Conservation (phyloP, 2,113 vertebrate species). For the Elgaria multicarinata region DNA sequence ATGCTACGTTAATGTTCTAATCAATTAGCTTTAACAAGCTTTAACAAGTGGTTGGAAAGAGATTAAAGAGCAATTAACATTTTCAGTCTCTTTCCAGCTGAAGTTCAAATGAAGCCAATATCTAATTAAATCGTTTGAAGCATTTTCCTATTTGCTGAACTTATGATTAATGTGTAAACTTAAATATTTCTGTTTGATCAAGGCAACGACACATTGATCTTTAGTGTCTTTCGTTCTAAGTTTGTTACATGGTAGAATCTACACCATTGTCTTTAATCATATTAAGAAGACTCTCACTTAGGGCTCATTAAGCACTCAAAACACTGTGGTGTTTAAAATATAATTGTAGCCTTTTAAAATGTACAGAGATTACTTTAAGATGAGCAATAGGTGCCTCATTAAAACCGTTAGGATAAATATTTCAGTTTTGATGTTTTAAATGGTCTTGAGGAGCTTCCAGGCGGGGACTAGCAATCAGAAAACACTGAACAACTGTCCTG, state of each 20-base stretch:
- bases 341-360: neutral
- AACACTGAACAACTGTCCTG: too few species aligned
- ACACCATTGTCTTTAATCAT: neutral
- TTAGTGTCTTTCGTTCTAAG: neutral
- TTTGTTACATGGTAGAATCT: too few species aligned
- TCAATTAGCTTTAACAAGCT: slow-evolving; percentile 23
- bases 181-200: neutral
- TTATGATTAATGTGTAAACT: neutral
- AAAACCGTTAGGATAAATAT: neutral
- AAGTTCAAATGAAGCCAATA: neutral
- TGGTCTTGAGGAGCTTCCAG: neutral
- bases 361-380: neutral
- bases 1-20: neutral
- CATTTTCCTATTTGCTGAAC: neutral
- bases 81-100: neutral
- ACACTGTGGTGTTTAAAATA: accelerated
- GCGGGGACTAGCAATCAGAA: too few species aligned
- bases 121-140: slow-evolving; percentile 1
- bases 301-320: neutral
- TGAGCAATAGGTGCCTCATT: neutral
- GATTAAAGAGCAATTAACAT: neutral
- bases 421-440: neutral
- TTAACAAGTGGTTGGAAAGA: neutral
- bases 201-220: neutral
- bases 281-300: neutral